Conservation (phyloP, 2,113 vertebrate species). For the Plecotus auritus region DNA sequence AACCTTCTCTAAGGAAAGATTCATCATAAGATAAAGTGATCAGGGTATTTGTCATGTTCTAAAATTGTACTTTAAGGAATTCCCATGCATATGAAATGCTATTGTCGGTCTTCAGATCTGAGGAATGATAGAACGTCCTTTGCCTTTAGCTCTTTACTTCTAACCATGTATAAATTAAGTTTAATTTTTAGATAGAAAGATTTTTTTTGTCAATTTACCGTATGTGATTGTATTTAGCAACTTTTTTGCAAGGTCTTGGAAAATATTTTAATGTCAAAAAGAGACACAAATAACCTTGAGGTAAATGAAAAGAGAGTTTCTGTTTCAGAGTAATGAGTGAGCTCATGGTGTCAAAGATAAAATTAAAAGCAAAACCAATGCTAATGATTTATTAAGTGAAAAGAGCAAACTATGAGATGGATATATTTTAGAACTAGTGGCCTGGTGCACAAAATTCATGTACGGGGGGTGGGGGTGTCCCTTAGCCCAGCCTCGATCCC, state of each 20-base stretch:
- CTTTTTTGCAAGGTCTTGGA: not conserved
- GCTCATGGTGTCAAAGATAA: not conserved
- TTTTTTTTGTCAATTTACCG: not conserved
- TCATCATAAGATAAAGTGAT: not conserved
- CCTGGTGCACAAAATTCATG: too few relatives aligned
- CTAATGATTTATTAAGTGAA: not conserved
- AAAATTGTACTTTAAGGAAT: not conserved
- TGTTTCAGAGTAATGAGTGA: not conserved
- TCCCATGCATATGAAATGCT: not conserved
- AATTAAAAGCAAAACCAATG: not conserved
- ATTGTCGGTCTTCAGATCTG: not conserved
- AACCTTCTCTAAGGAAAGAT: not conserved
- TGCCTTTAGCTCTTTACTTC: not conserved
- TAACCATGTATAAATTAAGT: not conserved
- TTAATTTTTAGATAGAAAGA: not conserved
- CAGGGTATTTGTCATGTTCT: not conserved
- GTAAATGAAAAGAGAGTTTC: not conserved
- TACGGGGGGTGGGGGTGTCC: too few relatives aligned
- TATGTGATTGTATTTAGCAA: not conserved
- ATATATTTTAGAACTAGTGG: not conserved
- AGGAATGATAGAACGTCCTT: not conserved
- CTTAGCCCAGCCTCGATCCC: too few relatives aligned
- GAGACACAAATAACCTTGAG: not conserved
- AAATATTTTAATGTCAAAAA: not conserved
- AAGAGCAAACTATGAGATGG: not conserved